Evolutionary conservation across 2,113 vertebrate genomes (phyloP).

Genomic region (Nannospalax galili): DNA sequence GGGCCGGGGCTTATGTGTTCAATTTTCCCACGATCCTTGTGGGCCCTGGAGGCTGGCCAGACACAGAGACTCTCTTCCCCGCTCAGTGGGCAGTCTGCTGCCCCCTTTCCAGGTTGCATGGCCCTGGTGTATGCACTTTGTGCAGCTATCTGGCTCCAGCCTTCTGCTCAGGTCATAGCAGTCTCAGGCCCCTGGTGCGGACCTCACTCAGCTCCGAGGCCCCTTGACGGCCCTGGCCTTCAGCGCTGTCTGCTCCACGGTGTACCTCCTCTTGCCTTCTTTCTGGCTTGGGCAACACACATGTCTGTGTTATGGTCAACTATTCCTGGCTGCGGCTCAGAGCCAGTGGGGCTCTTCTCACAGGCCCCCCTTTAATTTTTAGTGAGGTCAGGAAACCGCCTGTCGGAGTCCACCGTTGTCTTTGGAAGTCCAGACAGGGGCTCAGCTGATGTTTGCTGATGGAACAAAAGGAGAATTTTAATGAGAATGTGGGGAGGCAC

Average conservation of each 20-base stretch:
- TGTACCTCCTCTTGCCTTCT: neutral
- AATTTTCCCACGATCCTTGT: neutral
- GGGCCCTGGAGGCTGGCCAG: rapidly evolving
- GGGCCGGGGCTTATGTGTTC: neutral
- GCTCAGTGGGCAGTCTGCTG: neutral
- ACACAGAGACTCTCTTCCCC: neutral
- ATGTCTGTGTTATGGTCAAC: rapidly evolving
- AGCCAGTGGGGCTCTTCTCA: too few relatives aligned
- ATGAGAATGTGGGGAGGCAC: too few relatives aligned
- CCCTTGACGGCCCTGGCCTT: neutral
- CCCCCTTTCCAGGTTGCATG: neutral
- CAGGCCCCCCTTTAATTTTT: too few relatives aligned
- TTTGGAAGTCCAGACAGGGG: rapidly evolving
- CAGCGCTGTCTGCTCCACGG: neutral
- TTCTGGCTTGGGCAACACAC: neutral
- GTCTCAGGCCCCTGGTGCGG: rapidly evolving
- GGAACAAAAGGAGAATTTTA: neutral
- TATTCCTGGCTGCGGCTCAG: neutral
- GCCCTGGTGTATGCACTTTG: neutral
- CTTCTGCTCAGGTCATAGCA: neutral
- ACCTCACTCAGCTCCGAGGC: neutral
- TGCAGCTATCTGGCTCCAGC: neutral
- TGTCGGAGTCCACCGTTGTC: rapidly evolving
- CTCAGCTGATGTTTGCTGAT: rapidly evolving
- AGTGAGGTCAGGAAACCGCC: too few relatives aligned